Conservation (phyloP, 2,113 vertebrate species). For the Amblyornis subalaris region DNA sequence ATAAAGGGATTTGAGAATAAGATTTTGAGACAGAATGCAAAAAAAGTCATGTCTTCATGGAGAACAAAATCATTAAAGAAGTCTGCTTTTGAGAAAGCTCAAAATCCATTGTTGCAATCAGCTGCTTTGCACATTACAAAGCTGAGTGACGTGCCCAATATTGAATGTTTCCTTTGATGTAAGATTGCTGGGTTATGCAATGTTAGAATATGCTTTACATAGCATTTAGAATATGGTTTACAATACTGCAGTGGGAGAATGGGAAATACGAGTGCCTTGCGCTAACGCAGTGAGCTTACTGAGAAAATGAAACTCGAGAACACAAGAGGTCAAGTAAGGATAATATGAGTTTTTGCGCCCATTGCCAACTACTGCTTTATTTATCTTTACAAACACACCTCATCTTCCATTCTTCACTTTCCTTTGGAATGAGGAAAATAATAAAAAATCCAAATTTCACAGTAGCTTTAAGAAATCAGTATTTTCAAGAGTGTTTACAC, state of each 20-base stretch:
- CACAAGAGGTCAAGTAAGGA: background rate
- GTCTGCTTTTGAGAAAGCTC: background rate
- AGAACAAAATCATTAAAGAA: background rate
- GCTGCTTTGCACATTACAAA: background rate
- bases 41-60: background rate
- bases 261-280: background rate
- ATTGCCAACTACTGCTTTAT: background rate
- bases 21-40: background rate
- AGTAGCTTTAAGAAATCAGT: background rate
- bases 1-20: background rate
- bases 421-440: background rate
- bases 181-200: background rate
- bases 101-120: background rate
- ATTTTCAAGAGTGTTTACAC: background rate
- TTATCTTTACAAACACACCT: background rate
- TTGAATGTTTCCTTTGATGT: background rate
- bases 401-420: background rate
- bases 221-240: background rate
- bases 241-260: background rate
- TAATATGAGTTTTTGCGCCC: background rate
- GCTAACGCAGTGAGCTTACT: background rate
- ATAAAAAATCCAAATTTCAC: background rate
- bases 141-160: rapidly evolving
- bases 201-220: background rate
- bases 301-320: background rate